Evolutionary conservation across 1,140 invertebrate species (phyloP), one percentile per base, ranked within the genome.

Genomic region (Halyomorpha halys): DNA sequence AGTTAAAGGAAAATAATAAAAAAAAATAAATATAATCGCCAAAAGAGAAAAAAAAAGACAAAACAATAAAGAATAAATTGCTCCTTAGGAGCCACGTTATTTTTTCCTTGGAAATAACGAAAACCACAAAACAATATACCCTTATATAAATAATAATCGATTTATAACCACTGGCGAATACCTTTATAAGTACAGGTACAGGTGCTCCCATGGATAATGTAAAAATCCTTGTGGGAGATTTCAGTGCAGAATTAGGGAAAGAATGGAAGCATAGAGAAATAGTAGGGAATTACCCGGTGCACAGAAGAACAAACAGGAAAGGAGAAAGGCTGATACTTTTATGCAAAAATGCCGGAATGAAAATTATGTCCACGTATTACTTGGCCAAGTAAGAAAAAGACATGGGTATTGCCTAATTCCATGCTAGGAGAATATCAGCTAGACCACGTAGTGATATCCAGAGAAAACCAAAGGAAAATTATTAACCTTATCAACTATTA

Each of bases 351-450:
- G 8, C 27, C 8, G 13, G 13, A 47, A 47, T 47, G 45, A 47
- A 47, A 47, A 47, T 47, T 47, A 47, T 47, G 18, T 47, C 45
- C 18, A 18, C 45, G 13, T 47, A 47, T 47, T 47, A 47, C 45
- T 47, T 47, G 13, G 45, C 45, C 13, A 47, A 47, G 13, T 11
- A 47, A 47, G 8, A 47, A 18, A 47, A 47, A 47, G 45, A 47
- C 45, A 47, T 47, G 15, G 45, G 15, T 47, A 16, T 47, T 11
- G 45, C 45, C 18, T 5, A 47, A 47, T 47, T 47, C 45, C 45
- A 47, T 47, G 13, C 15, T 47, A 14, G 18, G 45, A 47, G 45
- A 47, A 18, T 47, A 47, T 47, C 18, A 47, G 18, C 45, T 16
- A 11, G 45, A 47, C 45, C 45, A 47, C 18, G 45, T 47, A 47